Conservation (phyloP, 2,113 vertebrate species). For the Crotalus viridis region DNA sequence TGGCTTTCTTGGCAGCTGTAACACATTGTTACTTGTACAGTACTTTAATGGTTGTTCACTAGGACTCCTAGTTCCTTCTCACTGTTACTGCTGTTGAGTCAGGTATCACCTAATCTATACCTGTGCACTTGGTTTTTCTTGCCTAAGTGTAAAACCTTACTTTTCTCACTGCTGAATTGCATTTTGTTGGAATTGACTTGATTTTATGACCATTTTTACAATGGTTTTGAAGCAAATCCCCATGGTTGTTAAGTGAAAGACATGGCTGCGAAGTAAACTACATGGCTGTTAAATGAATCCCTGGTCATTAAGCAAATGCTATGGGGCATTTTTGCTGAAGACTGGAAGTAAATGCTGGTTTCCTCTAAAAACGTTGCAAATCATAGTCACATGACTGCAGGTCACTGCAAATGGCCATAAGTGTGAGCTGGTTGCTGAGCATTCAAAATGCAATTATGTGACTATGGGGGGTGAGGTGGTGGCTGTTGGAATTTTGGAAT, state of each 20-base stretch:
- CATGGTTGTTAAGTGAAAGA: background rate
- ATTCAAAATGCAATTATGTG: background rate
- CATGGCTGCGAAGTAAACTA: background rate
- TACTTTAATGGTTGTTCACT: background rate
- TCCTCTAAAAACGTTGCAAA: too few species aligned
- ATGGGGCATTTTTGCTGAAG: too few species aligned
- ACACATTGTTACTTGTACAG: too few species aligned
- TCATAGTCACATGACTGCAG: too few species aligned
- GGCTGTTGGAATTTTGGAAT: background rate
- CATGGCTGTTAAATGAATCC: background rate
- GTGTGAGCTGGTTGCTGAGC: background rate
- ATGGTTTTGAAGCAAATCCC: background rate
- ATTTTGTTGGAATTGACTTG: background rate
- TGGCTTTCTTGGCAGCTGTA: too few species aligned
- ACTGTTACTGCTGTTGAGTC: too few species aligned
- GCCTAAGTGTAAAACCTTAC: background rate
- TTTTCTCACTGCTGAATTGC: background rate
- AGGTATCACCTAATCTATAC: background rate
- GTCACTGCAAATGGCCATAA: background rate
- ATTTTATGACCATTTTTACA: background rate
- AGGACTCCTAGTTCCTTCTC: background rate
- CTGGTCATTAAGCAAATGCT: too few species aligned
- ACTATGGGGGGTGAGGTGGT: background rate
- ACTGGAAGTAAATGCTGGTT: too few species aligned
- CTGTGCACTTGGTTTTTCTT: background rate